Conservation (phyloP, 2,113 vertebrate species). For the Glaucomys volans region DNA sequence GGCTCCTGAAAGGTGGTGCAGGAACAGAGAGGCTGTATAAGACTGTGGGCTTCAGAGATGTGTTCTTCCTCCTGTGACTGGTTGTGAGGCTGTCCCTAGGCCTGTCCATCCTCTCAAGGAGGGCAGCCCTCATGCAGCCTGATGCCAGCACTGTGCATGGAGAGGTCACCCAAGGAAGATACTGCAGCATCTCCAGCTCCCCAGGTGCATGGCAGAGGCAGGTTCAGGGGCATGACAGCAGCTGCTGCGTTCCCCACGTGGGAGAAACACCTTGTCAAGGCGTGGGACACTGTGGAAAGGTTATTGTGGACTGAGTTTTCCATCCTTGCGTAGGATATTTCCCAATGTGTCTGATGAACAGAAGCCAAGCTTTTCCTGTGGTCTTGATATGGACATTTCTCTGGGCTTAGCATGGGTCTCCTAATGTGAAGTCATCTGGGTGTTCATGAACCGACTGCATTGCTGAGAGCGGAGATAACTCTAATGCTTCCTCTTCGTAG, state of each 20-base stretch:
- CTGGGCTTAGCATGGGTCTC: accelerated
- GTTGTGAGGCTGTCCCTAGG: background rate
- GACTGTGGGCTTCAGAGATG: background rate
- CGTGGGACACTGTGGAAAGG: background rate
- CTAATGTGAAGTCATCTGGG: background rate
- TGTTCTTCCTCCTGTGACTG: background rate
- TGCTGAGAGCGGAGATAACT: accelerated
- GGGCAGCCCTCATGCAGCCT: no score
- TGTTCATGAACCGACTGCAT: accelerated
- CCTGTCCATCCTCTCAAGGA: accelerated
- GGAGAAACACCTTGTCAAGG: background rate
- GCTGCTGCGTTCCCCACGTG: background rate
- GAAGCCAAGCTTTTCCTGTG: background rate
- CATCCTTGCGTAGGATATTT: accelerated
- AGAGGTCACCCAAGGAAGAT: background rate
- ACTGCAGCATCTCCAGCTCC: background rate
- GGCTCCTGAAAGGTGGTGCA: no score
- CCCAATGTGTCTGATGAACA: accelerated
- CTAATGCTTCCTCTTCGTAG: background rate
- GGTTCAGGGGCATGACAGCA: background rate
- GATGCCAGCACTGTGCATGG: accelerated
- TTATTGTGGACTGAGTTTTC: accelerated
- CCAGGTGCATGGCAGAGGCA: background rate
- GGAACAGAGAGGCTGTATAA: background rate
- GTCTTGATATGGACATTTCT: background rate